phyloP scores from a whole-genome alignment of 1,140 invertebrate species.

The Nasonia vitripennis region DNA sequence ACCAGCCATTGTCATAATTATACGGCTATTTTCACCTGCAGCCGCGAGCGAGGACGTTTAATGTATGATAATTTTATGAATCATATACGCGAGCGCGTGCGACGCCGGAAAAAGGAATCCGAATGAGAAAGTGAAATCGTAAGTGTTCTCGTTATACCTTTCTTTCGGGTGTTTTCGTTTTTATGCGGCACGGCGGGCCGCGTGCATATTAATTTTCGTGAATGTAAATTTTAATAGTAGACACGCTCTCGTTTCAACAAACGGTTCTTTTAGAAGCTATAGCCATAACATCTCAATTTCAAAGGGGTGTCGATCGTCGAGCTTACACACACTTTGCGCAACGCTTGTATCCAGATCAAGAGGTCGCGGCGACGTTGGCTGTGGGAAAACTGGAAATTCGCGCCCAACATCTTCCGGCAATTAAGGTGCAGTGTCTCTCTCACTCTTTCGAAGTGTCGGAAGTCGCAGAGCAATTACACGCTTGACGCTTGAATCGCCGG shows the following conservation, averaged over 20 bases:
- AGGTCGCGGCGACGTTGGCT: neutral
- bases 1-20: neutral
- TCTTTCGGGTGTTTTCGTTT: neutral
- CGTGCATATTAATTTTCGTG: neutral
- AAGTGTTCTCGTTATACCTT: neutral
- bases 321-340: neutral
- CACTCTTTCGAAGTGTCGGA: neutral
- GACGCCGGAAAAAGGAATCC: neutral
- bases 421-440: neutral
- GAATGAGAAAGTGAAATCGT: slow-evolving; percentile 32
- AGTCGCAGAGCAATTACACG: neutral
- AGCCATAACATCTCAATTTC: too few species aligned
- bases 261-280: neutral
- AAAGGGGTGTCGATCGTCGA: too few species aligned
- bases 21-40: slow-evolving; percentile 11
- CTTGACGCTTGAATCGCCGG: neutral
- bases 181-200: neutral
- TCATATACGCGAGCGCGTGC: neutral
- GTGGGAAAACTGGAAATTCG: slow-evolving; percentile 29
- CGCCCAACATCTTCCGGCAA: slow-evolving; percentile 1
- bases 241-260: neutral
- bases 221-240: neutral
- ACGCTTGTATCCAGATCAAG: slow-evolving; percentile 2
- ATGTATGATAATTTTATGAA: slow-evolving; percentile 37
- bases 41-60: neutral